Conservation (phyloP, 2,888 invertebrate genomes). For the Drosophila borealis region DNA sequence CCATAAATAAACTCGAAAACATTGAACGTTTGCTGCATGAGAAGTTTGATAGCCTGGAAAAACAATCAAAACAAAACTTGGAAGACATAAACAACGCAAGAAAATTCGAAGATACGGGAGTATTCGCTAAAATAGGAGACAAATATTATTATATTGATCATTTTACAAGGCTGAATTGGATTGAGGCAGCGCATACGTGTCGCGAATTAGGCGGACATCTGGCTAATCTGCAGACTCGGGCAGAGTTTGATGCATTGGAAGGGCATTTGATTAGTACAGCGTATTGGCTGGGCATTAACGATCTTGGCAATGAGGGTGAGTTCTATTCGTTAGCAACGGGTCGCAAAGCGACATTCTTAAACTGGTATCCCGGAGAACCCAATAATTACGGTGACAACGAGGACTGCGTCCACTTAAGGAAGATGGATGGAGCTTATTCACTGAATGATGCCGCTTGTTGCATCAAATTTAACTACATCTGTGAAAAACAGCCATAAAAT, state of each 20-base stretch:
- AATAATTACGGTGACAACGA: too few species aligned
- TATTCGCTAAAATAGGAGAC: background rate
- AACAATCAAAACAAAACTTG: too few species aligned
- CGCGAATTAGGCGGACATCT: constrained; percentile 4
- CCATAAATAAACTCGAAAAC: background rate
- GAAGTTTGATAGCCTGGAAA: background rate
- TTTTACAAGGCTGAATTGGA: background rate
- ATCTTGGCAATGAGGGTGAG: background rate
- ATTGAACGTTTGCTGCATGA: background rate
- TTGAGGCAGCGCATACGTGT: constrained; percentile 1
- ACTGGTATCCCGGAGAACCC: constrained; percentile 7
- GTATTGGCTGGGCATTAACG: constrained; percentile 23
- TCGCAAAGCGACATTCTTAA: background rate
- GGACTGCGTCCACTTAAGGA: too few species aligned
- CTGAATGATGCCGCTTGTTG: too few species aligned
- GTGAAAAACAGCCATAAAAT: too few species aligned
- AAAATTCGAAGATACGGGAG: background rate
- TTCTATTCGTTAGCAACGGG: constrained; percentile 5
- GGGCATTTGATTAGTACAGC: background rate
- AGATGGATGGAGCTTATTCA: too few species aligned
- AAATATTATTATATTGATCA: constrained; percentile 18
- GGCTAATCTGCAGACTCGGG: background rate
- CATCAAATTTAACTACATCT: too few species aligned
- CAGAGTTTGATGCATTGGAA: constrained; percentile 1
- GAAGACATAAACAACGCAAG: too few species aligned